Evolutionary conservation across 2,113 vertebrate species (phyloP).

Genomic region (Crocuta crocuta): DNA sequence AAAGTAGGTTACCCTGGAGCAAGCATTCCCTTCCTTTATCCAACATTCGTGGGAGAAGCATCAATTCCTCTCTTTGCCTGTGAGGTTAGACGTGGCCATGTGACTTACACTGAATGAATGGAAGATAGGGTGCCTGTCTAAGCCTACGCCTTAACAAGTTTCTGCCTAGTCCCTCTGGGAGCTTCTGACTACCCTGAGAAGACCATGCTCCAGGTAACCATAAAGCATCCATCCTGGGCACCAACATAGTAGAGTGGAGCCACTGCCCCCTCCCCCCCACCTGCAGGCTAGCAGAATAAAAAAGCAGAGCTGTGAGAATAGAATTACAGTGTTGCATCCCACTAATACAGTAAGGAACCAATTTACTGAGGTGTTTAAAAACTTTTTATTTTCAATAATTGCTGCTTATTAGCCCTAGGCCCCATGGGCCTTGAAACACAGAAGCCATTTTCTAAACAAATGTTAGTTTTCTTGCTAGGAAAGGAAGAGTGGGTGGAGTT

Average conservation of each 20-base stretch:
- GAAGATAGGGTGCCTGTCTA: not conserved
- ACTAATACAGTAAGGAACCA: not conserved
- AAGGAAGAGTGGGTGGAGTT: not conserved
- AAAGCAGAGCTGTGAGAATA: not conserved
- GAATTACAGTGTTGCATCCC: fast-evolving
- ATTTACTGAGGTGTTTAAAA: not conserved
- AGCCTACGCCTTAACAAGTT: not conserved
- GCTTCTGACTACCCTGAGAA: not conserved
- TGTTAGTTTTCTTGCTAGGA: not conserved
- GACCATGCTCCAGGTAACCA: not conserved
- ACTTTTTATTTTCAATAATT: not conserved
- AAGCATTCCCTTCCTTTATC: not conserved
- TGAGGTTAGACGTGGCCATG: not conserved
- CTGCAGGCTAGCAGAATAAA: not conserved
- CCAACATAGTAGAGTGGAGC: fast-evolving
- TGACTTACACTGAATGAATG: not conserved
- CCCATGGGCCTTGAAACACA: not conserved
- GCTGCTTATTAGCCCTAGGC: not conserved
- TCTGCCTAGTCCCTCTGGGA: not conserved
- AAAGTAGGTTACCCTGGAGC: not conserved
- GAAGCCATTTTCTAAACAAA: slow-evolving; percentile 26
- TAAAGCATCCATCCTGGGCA: not conserved
- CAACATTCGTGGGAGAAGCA: no score
- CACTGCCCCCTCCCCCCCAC: fast-evolving
- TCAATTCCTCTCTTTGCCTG: not conserved